Conservation (phyloP, 2,113 vertebrate species). For the Irena cyanogastra region DNA sequence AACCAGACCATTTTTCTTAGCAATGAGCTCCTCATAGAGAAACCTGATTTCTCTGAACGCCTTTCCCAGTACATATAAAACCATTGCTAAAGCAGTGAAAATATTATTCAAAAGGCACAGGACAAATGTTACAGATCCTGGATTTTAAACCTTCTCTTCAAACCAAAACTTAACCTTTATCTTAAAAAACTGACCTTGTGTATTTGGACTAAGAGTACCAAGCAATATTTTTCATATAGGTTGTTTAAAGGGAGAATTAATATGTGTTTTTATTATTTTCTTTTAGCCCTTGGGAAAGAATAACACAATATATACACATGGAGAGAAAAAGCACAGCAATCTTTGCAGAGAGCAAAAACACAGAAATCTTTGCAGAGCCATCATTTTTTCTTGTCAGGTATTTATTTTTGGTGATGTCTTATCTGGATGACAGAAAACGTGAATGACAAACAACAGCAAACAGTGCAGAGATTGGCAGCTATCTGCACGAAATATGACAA, state of each 20-base stretch:
- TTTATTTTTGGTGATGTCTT: not conserved
- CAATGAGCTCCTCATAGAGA: fast-evolving
- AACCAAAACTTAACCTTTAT: not conserved
- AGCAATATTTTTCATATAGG: not conserved
- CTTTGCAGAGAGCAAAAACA: not conserved
- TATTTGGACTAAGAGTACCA: not conserved
- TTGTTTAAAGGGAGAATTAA: not conserved
- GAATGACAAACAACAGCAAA: not conserved
- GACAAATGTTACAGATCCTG: not conserved
- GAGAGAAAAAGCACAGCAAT: not conserved
- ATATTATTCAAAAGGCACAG: not conserved
- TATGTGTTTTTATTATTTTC: not conserved
- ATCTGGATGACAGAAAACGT: not conserved
- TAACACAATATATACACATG: not conserved
- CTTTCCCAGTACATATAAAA: not conserved
- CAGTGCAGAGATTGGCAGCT: not conserved
- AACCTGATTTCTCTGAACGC: not conserved
- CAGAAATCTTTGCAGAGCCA: not conserved
- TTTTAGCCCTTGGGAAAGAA: not conserved
- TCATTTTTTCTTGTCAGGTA: not conserved
- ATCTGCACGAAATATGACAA: not conserved
- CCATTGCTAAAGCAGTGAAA: not conserved
- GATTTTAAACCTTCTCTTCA: not conserved
- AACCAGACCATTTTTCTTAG: not conserved
- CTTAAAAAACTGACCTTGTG: not conserved